phyloP scores from a whole-genome alignment of 2,797 vertebrate genomes.

The Dromococcyx pavoninus region DNA sequence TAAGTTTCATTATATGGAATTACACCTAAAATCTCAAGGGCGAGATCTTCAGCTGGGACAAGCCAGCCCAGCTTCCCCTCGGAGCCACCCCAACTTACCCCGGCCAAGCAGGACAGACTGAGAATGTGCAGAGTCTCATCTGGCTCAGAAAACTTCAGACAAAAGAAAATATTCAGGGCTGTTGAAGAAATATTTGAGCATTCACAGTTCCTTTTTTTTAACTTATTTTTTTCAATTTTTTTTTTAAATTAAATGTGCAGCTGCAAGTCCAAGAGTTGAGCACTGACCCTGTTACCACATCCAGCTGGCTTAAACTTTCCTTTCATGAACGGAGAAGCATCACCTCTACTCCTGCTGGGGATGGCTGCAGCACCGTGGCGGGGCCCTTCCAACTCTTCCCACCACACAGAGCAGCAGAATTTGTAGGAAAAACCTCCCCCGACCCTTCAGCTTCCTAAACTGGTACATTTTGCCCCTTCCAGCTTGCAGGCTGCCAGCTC shows the following conservation, averaged over 20 bases:
- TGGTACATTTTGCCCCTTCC: background rate
- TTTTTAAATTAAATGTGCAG: background rate
- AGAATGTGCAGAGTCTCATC: background rate
- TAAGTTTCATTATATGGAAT: slow-evolving; percentile 66
- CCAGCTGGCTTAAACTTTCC: background rate
- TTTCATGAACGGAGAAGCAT: background rate
- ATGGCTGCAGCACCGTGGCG: rapidly evolving
- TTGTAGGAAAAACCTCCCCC: background rate
- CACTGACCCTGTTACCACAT: background rate
- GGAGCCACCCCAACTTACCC: background rate
- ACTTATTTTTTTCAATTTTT: no score
- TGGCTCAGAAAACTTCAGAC: background rate
- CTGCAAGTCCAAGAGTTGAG: background rate
- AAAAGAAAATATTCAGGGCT: background rate
- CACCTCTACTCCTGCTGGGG: background rate
- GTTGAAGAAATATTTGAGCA: background rate
- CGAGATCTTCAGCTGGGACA: slow-evolving; percentile 14
- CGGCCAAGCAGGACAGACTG: background rate
- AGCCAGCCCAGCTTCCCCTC: background rate
- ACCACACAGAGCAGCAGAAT: background rate
- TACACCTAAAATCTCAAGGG: slow-evolving; percentile 55
- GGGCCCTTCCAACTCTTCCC: background rate
- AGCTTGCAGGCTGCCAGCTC: background rate
- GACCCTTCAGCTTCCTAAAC: background rate
- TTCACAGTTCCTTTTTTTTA: background rate